Evolutionary conservation across 2,797 vertebrate species (phyloP), one percentile per base, ranked within the genome.

Genomic region (Carapus acus): DNA sequence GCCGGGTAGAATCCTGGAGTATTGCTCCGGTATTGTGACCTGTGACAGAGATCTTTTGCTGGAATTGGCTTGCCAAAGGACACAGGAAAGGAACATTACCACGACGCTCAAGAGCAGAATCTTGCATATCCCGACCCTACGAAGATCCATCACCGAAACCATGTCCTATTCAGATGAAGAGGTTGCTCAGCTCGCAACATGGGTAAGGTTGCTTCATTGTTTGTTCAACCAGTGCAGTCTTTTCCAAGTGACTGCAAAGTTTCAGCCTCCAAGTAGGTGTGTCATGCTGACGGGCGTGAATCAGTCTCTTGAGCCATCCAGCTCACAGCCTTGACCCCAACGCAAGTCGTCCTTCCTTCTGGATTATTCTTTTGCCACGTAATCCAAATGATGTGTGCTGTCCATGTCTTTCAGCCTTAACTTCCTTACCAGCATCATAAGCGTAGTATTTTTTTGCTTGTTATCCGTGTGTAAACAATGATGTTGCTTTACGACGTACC

Each of bases 1-100:
- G 45, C 71, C 86, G 14, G 84, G 74, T 22, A 84, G 43, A 41
- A 81, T 86, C 7, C 2, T 12, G 7, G 16, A 34, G 15, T 82
- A 60, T 37, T 68, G 58, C 46, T 44, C n/a, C 5, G 67, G 68
- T 9, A 65, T 33, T 43, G 4, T 42, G 2, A 15, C 22, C 14
- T 50, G 27, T 68, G 19, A 2, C 1, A 0, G 4, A 1, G 46
- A 6, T 27, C 9, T n/a, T 1, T 7, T n/a, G 1, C 22, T 6
- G 4, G 4, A 65, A 8, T 0, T 1, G 18, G 2, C 19, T 20
- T 11, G 16, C 74, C 70, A 65, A 41, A 80, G 6, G 36, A 69
- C 0, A 3, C 79, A 38, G 15, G 0, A 61, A 19, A 82, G 1
- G 0, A 56, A 41, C 7, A 19, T 39, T 42, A 52, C 23, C 2